Conservation (phyloP, 2,797 vertebrate genomes). For the Gallinago solitaria region DNA sequence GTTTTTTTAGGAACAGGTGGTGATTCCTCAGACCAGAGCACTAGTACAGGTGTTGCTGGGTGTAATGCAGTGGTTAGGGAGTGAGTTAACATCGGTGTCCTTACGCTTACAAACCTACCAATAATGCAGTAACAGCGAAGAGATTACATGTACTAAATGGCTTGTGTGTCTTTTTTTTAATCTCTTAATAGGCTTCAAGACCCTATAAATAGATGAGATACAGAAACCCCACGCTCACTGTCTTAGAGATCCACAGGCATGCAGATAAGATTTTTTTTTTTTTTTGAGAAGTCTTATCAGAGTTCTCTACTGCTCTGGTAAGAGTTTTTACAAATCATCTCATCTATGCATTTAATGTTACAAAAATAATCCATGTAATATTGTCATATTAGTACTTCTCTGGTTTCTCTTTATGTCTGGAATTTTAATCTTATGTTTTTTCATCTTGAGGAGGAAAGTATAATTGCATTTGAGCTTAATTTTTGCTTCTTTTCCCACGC, state of each 20-base stretch:
- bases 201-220: not conserved
- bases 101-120: not conserved
- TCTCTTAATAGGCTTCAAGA: not conserved
- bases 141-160: not conserved
- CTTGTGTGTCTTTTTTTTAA: not conserved
- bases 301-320: not conserved
- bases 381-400: not conserved
- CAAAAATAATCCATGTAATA: not conserved
- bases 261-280: not conserved
- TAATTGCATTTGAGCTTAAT: not conserved
- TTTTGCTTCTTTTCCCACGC: not conserved
- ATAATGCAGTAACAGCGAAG: not conserved
- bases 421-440: not conserved
- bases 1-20: not conserved
- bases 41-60: not conserved
- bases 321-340: not conserved
- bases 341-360: not conserved
- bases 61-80: not conserved
- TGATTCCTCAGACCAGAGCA: not conserved
- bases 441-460: not conserved
- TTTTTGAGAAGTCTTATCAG: not conserved
- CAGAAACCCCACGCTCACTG: not conserved
- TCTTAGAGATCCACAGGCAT: not conserved
- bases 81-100: not conserved
- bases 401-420: not conserved